Evolutionary conservation across 1,140 invertebrate genomes (phyloP).

Genomic region (Drosophila bifasciata): DNA sequence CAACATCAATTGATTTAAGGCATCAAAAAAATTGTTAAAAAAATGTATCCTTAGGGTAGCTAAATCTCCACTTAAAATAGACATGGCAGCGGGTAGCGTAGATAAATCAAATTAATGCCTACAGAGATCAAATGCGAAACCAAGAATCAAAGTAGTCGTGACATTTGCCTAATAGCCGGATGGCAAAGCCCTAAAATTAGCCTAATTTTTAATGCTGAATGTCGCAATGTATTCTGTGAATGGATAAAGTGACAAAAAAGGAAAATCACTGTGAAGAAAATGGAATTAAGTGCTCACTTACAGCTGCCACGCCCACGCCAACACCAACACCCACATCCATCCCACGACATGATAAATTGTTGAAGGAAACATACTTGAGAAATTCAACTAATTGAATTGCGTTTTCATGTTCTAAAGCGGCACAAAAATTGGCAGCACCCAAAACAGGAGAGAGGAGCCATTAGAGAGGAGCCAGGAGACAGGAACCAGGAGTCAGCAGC

Average conservation of each 20-base stretch:
- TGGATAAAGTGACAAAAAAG: constrained; percentile 9
- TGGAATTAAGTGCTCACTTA: constrained; percentile 6
- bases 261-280: background rate
- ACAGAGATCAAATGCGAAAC: constrained; percentile 38
- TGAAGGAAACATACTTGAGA: constrained; percentile 3
- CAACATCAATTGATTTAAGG: constrained; percentile 31
- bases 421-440: background rate
- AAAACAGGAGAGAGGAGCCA: too few relatives aligned
- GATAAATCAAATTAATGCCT: constrained; percentile 39
- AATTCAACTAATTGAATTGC: constrained; percentile 36
- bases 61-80: constrained; percentile 23
- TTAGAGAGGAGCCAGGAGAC: too few relatives aligned
- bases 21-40: constrained; percentile 8
- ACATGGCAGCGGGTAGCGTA: background rate
- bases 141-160: constrained; percentile 50
- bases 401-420: background rate
- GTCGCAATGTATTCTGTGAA: constrained; percentile 19
- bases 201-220: constrained; percentile 53
- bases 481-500: too few relatives aligned
- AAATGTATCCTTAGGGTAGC: constrained; percentile 6
- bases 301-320: too few relatives aligned
- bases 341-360: background rate
- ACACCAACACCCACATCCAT: too few relatives aligned
- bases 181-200: constrained; percentile 23
- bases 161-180: constrained; percentile 42